Evolutionary conservation across 2,797 vertebrate species (phyloP), one percentile per base, ranked within the genome.

Genomic region (Rhynchonycteris naso): DNA sequence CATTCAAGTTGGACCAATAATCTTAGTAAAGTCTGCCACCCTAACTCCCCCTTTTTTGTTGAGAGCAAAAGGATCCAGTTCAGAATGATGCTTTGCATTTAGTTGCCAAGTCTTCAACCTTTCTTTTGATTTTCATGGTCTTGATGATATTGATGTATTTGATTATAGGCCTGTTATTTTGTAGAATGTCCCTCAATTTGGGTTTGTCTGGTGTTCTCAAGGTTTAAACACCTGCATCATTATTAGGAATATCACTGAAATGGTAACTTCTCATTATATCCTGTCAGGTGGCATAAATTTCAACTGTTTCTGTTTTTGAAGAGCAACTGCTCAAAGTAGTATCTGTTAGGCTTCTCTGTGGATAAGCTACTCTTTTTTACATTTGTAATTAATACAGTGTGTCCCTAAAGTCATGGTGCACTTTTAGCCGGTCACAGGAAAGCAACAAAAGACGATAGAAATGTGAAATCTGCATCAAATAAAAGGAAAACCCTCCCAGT

Each of bases 381-480:
- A 43, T 61, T 75, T 93, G 75, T 90, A 75, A 15, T 59, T 91
- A 85, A 47, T 68, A n/a, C n/a, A n/a, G n/a, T n/a, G n/a, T n/a
- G n/a, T n/a, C n/a, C n/a, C n/a, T n/a, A n/a, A n/a, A n/a, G n/a
- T n/a, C n/a, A n/a, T n/a, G n/a, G n/a, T n/a, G n/a, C n/a, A n/a
- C n/a, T n/a, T n/a, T n/a, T n/a, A n/a, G n/a, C n/a, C n/a, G n/a
- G n/a, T n/a, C n/a, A n/a, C n/a, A n/a, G n/a, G n/a, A n/a, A n/a
- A n/a, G n/a, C n/a, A n/a, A n/a, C n/a, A n/a, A n/a, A n/a, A n/a
- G n/a, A n/a, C n/a, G n/a, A n/a, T n/a, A n/a, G n/a, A n/a, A n/a
- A n/a, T n/a, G n/a, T n/a, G n/a, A n/a, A n/a, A n/a, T n/a, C n/a
- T n/a, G n/a, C n/a, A n/a, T n/a, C n/a, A n/a, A n/a, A n/a, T n/a